These are phyloP conservation scores for Palythoa heliodiscus DNA, from an alignment of 92 coral and sea anemone species.

Conservation along the genomic window DNA sequence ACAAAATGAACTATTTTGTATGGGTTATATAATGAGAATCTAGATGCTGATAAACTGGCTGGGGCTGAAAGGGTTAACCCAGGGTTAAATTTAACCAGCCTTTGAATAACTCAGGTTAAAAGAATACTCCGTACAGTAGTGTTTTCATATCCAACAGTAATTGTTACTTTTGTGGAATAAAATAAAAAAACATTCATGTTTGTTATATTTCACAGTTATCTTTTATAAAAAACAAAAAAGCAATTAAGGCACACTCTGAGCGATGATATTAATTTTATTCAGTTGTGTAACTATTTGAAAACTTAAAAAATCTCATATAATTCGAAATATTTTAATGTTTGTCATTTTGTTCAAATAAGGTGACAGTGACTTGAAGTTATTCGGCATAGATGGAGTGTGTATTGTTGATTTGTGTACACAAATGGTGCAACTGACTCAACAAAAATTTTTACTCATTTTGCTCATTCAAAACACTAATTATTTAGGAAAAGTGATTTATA, in stretches of 20 bases:
- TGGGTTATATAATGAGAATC: no score
- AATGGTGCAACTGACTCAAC: neutral
- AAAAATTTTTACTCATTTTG: neutral
- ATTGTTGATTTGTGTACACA: neutral
- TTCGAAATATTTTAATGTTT: neutral
- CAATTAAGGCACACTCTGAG: neutral
- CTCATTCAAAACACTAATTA: neutral
- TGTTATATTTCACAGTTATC: neutral
- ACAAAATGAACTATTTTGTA: no score
- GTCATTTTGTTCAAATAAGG: conserved; percentile 22
- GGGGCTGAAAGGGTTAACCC: no score
- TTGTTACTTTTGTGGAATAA: neutral
- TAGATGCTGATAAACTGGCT: no score
- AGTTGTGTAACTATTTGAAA: conserved; percentile 31
- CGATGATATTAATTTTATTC: conserved; percentile 7
- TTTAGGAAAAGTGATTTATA: neutral
- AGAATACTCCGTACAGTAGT: no score
- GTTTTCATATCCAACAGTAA: no score
- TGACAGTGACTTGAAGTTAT: conserved; percentile 9
- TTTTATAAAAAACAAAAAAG: neutral
- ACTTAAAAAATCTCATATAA: conserved; percentile 12
- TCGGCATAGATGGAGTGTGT: neutral
- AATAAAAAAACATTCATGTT: conserved; percentile 5
- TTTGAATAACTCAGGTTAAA: no score
- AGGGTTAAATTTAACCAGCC: no score